Percentiles rank a stretch among this genome's conserved stretches.
These are phyloP conservation scores for Acrobasis suavella DNA, from an alignment of 2,888 invertebrate species.

Conservation along the genomic window DNA sequence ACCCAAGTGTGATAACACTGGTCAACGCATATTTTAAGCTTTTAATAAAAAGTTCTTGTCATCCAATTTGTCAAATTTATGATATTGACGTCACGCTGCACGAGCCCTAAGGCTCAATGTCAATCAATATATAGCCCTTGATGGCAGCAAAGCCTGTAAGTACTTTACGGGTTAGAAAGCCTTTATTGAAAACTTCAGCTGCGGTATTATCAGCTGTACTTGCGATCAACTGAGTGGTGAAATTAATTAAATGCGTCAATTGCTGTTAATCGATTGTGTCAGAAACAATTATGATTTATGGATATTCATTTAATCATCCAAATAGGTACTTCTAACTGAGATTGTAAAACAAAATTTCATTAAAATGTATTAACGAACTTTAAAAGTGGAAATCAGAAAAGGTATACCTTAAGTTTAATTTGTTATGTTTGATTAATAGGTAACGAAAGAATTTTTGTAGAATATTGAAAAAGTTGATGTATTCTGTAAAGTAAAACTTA, in stretches of 20 bases:
- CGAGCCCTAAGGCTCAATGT: constrained; percentile 37
- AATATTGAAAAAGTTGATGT: background rate
- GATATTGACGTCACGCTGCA: background rate
- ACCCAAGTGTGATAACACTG: too few species aligned
- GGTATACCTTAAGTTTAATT: background rate
- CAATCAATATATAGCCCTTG: constrained; percentile 46
- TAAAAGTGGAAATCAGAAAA: background rate
- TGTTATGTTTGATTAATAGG: too few species aligned
- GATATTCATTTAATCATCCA: background rate
- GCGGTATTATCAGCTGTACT: background rate
- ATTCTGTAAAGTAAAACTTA: too few species aligned
- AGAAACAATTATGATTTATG: background rate
- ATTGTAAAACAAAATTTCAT: background rate
- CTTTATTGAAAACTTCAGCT: constrained; percentile 37
- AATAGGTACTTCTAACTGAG: background rate
- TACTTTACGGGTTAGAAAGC: constrained; percentile 48
- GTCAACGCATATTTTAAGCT: too few species aligned
- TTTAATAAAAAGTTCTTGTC: too few species aligned
- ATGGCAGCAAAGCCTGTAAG: constrained; percentile 47
- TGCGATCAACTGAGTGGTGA: constrained; percentile 4
- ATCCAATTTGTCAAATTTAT: background rate
- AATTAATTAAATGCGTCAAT: constrained; percentile 5
- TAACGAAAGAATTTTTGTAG: too few species aligned
- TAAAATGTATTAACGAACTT: background rate
- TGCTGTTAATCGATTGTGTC: background rate